Percentiles rank a stretch among this genome's conserved stretches.
Conservation (phyloP, 2,113 vertebrate genomes). For the Psilopogon haemacephalus region DNA sequence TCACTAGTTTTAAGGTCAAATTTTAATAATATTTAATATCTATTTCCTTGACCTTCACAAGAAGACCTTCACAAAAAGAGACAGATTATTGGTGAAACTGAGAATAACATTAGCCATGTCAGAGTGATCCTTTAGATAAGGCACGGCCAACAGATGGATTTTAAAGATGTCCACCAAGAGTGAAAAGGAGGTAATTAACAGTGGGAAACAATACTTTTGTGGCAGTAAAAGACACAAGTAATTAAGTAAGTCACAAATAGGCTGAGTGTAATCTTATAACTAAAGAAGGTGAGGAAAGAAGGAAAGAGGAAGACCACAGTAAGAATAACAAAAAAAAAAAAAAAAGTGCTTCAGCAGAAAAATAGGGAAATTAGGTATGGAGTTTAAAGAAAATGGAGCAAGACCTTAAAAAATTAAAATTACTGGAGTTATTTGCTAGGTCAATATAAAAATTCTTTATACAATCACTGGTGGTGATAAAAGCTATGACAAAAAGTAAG, state of each 20-base stretch:
- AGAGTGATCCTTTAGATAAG: background rate
- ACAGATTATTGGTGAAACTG: background rate
- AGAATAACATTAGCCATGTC: background rate
- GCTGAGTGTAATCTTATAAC: background rate
- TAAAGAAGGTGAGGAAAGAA: background rate
- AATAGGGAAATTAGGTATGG: background rate
- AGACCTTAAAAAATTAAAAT: background rate
- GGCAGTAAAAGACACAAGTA: background rate
- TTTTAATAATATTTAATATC: background rate
- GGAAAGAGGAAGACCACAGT: background rate
- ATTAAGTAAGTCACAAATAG: background rate
- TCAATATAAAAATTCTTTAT: background rate
- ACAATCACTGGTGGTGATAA: background rate
- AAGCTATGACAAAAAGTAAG: background rate
- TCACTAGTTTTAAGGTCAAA: background rate
- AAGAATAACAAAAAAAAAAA: background rate
- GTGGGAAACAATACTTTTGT: background rate
- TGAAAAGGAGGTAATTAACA: background rate
- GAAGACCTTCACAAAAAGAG: background rate
- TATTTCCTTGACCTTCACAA: background rate
- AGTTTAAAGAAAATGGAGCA: background rate
- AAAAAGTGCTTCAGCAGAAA: background rate
- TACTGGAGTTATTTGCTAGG: background rate
- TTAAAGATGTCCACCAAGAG: background rate
- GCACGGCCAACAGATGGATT: background rate